Percentiles rank a stretch among this genome's conserved stretches.
phyloP scores from a whole-genome alignment of 1,140 invertebrate species.

The Orius insidiosus region DNA sequence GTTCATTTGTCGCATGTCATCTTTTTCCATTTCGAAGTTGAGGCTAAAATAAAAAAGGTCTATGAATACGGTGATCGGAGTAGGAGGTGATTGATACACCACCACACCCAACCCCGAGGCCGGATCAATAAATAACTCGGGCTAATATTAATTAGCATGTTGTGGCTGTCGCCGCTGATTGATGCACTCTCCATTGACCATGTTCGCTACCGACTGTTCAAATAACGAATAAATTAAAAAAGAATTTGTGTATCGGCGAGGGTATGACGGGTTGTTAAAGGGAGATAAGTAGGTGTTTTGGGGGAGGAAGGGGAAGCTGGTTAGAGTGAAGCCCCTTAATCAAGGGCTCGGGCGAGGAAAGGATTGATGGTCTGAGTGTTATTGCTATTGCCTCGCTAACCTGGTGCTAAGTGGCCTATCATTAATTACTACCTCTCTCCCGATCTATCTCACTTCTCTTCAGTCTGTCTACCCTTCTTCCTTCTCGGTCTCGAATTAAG shows the following conservation, averaged over 20 bases:
- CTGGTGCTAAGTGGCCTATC: conserved; percentile 12
- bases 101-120: not conserved
- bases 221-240: too few species aligned
- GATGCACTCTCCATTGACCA: conserved; percentile 4
- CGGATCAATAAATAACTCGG: conserved; percentile 8
- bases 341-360: conserved; percentile 12
- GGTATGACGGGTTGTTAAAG: too few species aligned
- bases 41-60: not conserved
- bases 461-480: conserved; percentile 8
- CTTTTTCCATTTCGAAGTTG: not conserved
- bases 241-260: too few species aligned
- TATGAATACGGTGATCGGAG: not conserved
- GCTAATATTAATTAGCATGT: conserved; percentile 8
- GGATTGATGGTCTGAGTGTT: conserved; percentile 13
- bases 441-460: conserved; percentile 13
- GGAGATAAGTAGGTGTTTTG: conserved; percentile 12
- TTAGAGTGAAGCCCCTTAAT: conserved; percentile 8
- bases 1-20: conserved; percentile 3
- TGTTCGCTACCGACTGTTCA: not conserved
- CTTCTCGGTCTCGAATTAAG: conserved; percentile 11
- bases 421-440: conserved; percentile 11
- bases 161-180: conserved; percentile 5
- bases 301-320: conserved; percentile 1
- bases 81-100: conserved; percentile 3
- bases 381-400: conserved; percentile 15